A percentile compares a stretch with the other conserved stretches of the same genome.
phyloP scores from a whole-genome alignment of 1,140 invertebrate species.

The Euglossa dilemma region DNA sequence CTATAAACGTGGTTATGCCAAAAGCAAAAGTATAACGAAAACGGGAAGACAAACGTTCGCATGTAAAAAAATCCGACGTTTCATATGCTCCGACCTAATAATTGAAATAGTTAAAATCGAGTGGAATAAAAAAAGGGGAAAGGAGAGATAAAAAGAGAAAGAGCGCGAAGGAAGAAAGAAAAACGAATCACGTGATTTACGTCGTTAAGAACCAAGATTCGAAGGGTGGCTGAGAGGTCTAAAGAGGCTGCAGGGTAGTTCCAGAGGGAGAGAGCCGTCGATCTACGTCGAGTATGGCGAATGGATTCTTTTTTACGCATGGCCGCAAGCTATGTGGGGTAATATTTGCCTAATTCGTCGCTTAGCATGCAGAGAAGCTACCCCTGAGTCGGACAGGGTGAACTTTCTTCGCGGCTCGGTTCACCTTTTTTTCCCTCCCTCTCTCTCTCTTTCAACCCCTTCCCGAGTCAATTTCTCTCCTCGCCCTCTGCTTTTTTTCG shows the following conservation, averaged over 20 bases:
- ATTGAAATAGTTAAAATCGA: too few species aligned
- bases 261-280: neutral
- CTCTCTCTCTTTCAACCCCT: neutral
- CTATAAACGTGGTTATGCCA: too few species aligned
- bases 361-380: slow-evolving; percentile 39
- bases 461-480: neutral
- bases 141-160: too few species aligned
- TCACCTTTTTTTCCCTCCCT: neutral
- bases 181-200: neutral
- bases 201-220: neutral
- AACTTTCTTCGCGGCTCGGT: slow-evolving; percentile 14
- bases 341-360: slow-evolving; percentile 44
- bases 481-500: neutral
- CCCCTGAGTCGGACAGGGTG: neutral
- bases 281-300: slow-evolving; percentile 13
- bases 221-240: neutral
- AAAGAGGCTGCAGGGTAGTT: neutral
- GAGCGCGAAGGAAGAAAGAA: neutral
- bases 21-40: too few species aligned
- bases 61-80: too few species aligned
- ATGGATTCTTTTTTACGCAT: slow-evolving; percentile 36
- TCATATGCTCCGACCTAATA: too few species aligned
- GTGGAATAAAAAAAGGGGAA: too few species aligned
- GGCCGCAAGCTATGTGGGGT: slow-evolving; percentile 10
- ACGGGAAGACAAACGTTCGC: too few species aligned